phyloP scores from a whole-genome alignment of 2,797 vertebrate genomes.

The Craterocephalus amniculus region DNA sequence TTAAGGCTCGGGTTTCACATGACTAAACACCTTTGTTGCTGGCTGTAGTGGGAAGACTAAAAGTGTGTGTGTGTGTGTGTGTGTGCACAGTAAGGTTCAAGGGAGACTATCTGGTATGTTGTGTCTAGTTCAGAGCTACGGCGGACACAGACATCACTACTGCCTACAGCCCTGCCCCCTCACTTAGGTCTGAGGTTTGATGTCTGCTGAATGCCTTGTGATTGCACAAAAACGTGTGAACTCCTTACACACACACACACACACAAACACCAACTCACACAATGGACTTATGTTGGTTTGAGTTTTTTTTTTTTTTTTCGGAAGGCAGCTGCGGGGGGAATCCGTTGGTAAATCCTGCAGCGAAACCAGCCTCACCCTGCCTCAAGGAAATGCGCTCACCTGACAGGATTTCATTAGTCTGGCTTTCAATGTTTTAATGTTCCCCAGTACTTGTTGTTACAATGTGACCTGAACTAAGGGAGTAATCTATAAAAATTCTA shows the following conservation, averaged over 20 bases:
- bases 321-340: constrained; percentile 25
- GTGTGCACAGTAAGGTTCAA: constrained; percentile 1
- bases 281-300: constrained; percentile 4
- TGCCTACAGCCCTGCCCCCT: background rate
- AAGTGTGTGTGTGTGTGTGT: constrained; percentile 39
- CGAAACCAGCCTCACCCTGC: constrained; percentile 27
- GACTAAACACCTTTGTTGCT: constrained; percentile 82
- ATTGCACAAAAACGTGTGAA: constrained; percentile 34
- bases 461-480: background rate
- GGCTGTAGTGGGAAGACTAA: constrained; percentile 58
- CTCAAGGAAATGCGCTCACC: constrained; percentile 21
- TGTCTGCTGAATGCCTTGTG: constrained; percentile 45
- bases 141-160: constrained; percentile 1
- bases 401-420: constrained; percentile 7
- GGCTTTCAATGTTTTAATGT: constrained; percentile 4
- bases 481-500: background rate
- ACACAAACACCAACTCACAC: background rate
- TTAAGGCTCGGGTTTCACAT: constrained; percentile 80
- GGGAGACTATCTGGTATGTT: constrained; percentile 48
- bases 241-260: constrained; percentile 14
- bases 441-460: background rate
- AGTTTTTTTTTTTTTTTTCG: constrained; percentile 10
- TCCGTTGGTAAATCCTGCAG: constrained; percentile 25
- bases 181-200: constrained; percentile 29
- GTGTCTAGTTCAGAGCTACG: constrained; percentile 51